These are phyloP conservation scores for Porites rus DNA, from an alignment of 92 coral and sea anemone genomes.

Conservation along the genomic window DNA sequence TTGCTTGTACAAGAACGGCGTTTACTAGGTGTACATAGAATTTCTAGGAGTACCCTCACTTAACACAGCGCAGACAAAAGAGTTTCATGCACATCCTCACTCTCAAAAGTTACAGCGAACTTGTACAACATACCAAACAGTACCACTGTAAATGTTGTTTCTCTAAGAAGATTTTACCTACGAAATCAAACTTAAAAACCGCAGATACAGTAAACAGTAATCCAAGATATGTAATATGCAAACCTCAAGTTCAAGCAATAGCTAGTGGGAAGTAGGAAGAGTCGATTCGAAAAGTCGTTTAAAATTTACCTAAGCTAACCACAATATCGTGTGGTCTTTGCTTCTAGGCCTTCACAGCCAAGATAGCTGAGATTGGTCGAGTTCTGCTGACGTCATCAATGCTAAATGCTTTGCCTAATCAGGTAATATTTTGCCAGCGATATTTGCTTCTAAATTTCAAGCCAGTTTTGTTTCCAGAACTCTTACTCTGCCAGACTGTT, in stretches of 20 bases:
- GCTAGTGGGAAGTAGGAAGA: too few relatives aligned
- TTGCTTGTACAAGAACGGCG: too few relatives aligned
- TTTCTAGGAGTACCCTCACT: too few relatives aligned
- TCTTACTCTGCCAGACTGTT: too few relatives aligned
- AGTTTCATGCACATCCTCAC: background rate
- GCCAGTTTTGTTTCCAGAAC: too few relatives aligned
- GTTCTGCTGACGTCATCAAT: slow-evolving; percentile 78
- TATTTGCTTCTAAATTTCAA: background rate
- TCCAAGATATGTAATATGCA: too few relatives aligned
- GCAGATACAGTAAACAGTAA: too few relatives aligned
- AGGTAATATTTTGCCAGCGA: slow-evolving; percentile 53
- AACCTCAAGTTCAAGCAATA: too few relatives aligned
- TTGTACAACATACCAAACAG: background rate
- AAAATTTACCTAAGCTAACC: background rate
- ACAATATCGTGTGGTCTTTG: background rate
- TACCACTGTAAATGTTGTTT: background rate
- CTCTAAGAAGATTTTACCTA: background rate
- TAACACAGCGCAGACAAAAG: too few relatives aligned
- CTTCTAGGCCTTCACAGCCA: slow-evolving; percentile 89
- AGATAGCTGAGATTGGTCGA: slow-evolving; percentile 94
- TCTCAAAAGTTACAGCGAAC: background rate
- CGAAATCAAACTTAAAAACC: too few relatives aligned
- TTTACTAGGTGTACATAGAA: too few relatives aligned
- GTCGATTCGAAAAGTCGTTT: too few relatives aligned
- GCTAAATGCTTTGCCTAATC: slow-evolving; percentile 87